Base-by-base conservation (phyloP, 2,113 vertebrate species). In the Cepphus grylle region DNA sequence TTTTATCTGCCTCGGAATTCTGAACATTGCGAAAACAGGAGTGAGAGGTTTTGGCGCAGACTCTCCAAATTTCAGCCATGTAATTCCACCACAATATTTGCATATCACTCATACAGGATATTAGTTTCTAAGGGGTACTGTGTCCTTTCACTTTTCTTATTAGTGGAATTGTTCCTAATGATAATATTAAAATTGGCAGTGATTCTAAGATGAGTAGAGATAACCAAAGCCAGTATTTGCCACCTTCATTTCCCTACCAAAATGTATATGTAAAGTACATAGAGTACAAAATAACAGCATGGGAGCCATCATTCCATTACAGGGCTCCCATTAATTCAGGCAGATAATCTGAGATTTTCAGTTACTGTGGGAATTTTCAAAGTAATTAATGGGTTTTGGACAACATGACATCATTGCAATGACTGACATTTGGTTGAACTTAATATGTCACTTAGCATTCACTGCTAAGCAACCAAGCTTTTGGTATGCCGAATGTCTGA, bases 311-410 rank as follows among this genome's bases (percentile, higher is more conserved):
- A 42, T 61, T 94, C 88, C 93, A 85, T 93, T 96, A 95, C 86
- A 76, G 38, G 43, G n/a, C 65, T 89, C 90, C 79, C 62, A 95
- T 87, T 96, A 97, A 96, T 95, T 95, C 88, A 96, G 83, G 95
- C 96, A 97, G 93, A 96, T 95, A 97, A 96, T 94, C 78, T 56
- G 93, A 95, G 91, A 96, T 96, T 97, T 97, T 94, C 94, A 89
- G 95, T 94, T 96, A 92, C 83, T 96, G 95, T 96, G 93, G 95
- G 94, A 97, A 97, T 97, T 94, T 95, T 85, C 94, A 17, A 89
- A 94, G 94, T 79, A 96, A 96, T 97, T 96, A 97, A 95, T 94
- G 95, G 81, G 81, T 49, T 91, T 95, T 92, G 94, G 91, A 95
- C 95, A 94, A 93, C 81, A 95, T 94, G 93, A 96, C 96, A 96